Conservation (phyloP, 2,888 invertebrate species). For the Leucophenga montana region DNA sequence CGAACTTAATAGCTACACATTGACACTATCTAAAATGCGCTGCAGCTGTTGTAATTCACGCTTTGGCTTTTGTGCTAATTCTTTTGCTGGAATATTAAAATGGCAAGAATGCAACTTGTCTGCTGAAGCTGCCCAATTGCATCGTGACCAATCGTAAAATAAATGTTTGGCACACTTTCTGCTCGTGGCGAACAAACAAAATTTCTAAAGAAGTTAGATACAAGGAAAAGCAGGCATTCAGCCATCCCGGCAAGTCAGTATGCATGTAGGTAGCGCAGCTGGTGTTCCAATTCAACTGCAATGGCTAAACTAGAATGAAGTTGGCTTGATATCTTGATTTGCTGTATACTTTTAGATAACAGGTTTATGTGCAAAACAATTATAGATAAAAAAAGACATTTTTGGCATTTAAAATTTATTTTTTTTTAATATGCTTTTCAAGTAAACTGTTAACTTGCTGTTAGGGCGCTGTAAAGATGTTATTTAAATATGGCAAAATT, state of each 20-base stretch:
- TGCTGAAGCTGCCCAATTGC: conserved; percentile 40
- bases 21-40: background rate
- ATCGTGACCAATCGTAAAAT: background rate
- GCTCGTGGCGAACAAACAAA: background rate
- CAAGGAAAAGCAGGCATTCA: background rate
- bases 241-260: background rate
- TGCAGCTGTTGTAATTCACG: background rate
- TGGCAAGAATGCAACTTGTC: conserved; percentile 18
- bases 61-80: conserved; percentile 26
- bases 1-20: too few species aligned
- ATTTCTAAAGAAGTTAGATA: background rate
- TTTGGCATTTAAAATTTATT: too few species aligned
- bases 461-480: too few species aligned
- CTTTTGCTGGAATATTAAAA: conserved; percentile 68
- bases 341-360: too few species aligned
- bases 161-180: conserved; percentile 22
- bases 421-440: background rate
- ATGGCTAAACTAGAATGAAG: too few species aligned
- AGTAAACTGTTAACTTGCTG: too few species aligned
- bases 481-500: too few species aligned
- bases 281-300: conserved; percentile 13
- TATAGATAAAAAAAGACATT: too few species aligned
- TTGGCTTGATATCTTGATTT: too few species aligned
- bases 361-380: too few species aligned
- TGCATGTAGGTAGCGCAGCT: background rate